Conservation (phyloP, 2,113 vertebrate genomes). For the Aptenodytes forsteri region DNA sequence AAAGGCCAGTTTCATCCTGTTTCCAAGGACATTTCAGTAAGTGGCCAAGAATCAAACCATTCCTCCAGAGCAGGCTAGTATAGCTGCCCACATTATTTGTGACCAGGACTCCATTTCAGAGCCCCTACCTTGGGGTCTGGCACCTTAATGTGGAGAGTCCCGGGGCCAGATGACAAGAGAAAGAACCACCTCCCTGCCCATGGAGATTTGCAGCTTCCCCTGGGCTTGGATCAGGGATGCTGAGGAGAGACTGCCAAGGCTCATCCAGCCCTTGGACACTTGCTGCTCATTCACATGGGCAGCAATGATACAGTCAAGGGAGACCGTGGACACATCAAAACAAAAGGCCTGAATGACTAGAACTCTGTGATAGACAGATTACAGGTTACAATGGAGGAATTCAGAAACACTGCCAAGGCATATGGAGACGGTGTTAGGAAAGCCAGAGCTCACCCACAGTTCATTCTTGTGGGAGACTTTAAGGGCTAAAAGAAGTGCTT, state of each 20-base stretch:
- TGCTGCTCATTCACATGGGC: background rate
- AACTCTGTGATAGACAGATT: background rate
- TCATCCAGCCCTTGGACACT: background rate
- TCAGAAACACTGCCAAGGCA: background rate
- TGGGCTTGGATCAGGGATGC: background rate
- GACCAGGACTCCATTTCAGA: background rate
- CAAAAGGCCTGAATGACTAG: background rate
- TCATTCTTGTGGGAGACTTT: background rate
- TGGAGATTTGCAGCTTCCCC: background rate
- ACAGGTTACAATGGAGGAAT: background rate
- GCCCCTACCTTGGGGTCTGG: background rate
- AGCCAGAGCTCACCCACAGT: background rate
- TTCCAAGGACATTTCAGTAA: background rate
- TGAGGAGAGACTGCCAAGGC: background rate
- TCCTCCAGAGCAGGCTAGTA: background rate
- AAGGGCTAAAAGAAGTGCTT: background rate
- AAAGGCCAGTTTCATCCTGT: background rate
- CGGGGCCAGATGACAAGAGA: background rate
- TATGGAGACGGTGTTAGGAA: background rate
- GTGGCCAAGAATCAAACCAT: background rate
- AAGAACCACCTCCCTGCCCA: background rate
- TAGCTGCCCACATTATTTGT: background rate
- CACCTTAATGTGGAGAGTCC: background rate
- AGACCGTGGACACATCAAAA: background rate
- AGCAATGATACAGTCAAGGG: background rate